phyloP scores from a whole-genome alignment of 2,113 vertebrate genomes.

The Oncorhynchus nerka region DNA sequence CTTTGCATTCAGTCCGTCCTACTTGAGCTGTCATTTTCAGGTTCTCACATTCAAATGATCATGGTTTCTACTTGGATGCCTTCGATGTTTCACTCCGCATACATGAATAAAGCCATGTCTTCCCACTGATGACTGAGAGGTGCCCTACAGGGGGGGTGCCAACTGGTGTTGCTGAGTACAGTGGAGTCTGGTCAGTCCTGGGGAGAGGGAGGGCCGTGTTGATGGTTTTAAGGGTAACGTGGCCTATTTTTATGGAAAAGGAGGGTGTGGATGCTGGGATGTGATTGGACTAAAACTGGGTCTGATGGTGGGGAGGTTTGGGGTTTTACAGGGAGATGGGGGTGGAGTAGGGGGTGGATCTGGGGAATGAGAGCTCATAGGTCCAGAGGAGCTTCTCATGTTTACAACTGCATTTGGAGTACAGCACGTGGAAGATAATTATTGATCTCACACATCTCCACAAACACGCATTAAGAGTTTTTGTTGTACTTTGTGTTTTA shows the following conservation, averaged over 20 bases:
- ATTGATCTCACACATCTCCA: not conserved
- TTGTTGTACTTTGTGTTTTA: too few relatives aligned
- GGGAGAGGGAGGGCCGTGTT: not conserved
- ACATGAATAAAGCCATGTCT: not conserved
- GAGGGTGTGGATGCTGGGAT: not conserved
- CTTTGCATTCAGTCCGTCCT: too few relatives aligned
- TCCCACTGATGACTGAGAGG: too few relatives aligned
- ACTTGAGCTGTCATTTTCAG: too few relatives aligned
- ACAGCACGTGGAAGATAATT: conserved; percentile 29
- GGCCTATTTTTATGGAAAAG: conserved; percentile 13
- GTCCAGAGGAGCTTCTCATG: conserved; percentile 46
- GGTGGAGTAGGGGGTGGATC: conserved; percentile 66
- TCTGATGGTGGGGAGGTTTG: not conserved
- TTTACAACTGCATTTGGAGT: conserved; percentile 42
- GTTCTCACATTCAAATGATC: too few relatives aligned
- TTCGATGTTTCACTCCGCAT: not conserved
- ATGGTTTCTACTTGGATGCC: too few relatives aligned
- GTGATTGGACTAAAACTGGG: not conserved
- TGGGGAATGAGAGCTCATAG: conserved; percentile 56
- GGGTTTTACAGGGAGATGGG: not conserved
- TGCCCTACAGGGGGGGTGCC: too few relatives aligned
- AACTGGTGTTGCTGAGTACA: not conserved
- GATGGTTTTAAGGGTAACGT: conserved; percentile 9
- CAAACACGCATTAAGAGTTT: not conserved
- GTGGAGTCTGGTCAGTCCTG: not conserved